A percentile compares a stretch with the other conserved stretches of the same genome.
Conservation (phyloP, 2,797 vertebrate species). For the Tympanoctomys barrerae region DNA sequence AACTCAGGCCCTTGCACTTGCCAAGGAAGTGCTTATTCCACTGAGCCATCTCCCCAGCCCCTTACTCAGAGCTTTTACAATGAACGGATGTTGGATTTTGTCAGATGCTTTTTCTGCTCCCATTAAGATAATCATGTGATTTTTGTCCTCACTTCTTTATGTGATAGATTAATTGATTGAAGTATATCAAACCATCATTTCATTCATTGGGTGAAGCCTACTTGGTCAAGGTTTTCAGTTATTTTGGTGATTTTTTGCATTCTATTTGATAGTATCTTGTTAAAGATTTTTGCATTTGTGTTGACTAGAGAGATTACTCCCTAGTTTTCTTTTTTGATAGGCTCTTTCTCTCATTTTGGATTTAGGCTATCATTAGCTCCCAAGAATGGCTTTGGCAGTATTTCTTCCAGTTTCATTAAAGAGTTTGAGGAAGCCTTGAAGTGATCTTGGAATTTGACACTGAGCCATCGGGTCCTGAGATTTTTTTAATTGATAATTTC, state of each 20-base stretch:
- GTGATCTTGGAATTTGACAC: background rate
- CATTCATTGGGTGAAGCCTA: background rate
- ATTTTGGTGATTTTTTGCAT: background rate
- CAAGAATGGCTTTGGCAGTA: background rate
- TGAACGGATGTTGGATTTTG: background rate
- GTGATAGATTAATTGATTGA: background rate
- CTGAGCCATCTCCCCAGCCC: too few species aligned
- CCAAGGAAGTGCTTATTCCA: too few species aligned
- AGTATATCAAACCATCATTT: background rate
- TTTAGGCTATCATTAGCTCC: background rate
- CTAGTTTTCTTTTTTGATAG: background rate
- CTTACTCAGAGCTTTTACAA: background rate
- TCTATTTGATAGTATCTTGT: background rate
- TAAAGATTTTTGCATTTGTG: background rate
- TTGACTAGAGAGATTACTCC: background rate
- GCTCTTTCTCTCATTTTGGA: background rate
- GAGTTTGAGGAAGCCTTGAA: background rate
- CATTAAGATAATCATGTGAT: background rate
- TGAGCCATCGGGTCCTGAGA: background rate
- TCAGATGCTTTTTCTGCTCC: background rate
- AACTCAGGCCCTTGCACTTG: too few species aligned
- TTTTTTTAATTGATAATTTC: background rate
- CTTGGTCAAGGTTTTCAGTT: background rate
- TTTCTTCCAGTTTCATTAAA: background rate
- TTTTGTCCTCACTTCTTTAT: background rate